phyloP scores from a whole-genome alignment of 2,888 invertebrate species.

The Trachelus iudaicus region DNA sequence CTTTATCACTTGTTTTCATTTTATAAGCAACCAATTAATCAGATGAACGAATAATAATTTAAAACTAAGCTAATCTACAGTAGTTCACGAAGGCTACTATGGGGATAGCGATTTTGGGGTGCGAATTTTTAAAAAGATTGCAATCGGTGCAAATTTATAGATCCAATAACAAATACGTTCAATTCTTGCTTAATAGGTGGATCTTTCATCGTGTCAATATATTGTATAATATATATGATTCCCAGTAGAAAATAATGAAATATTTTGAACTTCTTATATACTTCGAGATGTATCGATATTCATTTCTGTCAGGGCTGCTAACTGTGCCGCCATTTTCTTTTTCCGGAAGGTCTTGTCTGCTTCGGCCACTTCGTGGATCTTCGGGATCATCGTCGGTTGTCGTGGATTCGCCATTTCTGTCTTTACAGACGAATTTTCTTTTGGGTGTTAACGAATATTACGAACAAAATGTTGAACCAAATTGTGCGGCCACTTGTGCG shows the following conservation, averaged over 20 bases:
- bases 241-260: neutral
- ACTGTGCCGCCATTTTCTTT: neutral
- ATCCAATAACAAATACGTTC: neutral
- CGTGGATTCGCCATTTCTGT: neutral
- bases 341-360: neutral
- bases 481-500: constrained; percentile 14
- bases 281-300: neutral
- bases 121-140: neutral
- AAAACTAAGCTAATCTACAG: neutral
- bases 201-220: neutral
- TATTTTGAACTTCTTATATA: neutral
- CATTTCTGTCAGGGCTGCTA: neutral
- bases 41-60: neutral
- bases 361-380: neutral
- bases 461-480: constrained; percentile 18
- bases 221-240: neutral
- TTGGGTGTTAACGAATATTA: neutral
- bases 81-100: neutral
- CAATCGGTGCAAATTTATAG: neutral
- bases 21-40: neutral
- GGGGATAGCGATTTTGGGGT: neutral
- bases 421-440: neutral
- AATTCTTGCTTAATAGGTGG: neutral
- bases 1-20: neutral
- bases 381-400: neutral